phyloP scores from a whole-genome alignment of 2,113 vertebrate genomes.

The Rhynchomys soricoides region DNA sequence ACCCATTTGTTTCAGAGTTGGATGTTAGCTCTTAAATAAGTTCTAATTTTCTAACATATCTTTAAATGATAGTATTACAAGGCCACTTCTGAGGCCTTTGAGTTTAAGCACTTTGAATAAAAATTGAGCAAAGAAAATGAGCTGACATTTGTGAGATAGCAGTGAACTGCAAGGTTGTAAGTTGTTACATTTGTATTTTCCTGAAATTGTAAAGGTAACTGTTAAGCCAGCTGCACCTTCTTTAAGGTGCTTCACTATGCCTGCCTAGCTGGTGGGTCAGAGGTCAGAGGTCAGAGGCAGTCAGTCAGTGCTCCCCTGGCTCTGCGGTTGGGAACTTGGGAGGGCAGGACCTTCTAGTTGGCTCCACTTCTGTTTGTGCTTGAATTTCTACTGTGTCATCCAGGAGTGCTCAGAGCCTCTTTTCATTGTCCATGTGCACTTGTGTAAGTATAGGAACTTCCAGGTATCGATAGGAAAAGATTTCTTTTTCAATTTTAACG shows the following conservation, averaged over 20 bases:
- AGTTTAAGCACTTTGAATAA: conserved; percentile 82
- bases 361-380: background rate
- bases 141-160: conserved; percentile 57
- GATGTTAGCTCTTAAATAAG: conserved; percentile 73
- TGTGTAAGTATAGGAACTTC: background rate
- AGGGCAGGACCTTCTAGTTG: conserved; percentile 33
- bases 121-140: conserved; percentile 60
- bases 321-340: conserved; percentile 11
- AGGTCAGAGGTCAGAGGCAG: conserved; percentile 29
- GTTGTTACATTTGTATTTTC: background rate
- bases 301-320: background rate
- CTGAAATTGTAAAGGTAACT: conserved; percentile 44
- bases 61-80: conserved; percentile 71
- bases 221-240: conserved; percentile 55
- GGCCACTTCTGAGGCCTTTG: conserved; percentile 79
- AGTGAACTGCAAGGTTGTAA: conserved; percentile 58
- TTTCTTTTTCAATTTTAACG: conserved; percentile 48
- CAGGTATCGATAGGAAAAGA: background rate
- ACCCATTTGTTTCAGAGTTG: conserved; percentile 77
- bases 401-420: background rate
- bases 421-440: conserved; percentile 19
- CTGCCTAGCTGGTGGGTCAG: conserved; percentile 14
- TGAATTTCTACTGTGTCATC: background rate
- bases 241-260: conserved; percentile 4
- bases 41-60: conserved; percentile 78